Evolutionary conservation across 2,888 invertebrate genomes (phyloP), one percentile per base, ranked within the genome.

Genomic region (Sepioteuthis lessoniana): DNA sequence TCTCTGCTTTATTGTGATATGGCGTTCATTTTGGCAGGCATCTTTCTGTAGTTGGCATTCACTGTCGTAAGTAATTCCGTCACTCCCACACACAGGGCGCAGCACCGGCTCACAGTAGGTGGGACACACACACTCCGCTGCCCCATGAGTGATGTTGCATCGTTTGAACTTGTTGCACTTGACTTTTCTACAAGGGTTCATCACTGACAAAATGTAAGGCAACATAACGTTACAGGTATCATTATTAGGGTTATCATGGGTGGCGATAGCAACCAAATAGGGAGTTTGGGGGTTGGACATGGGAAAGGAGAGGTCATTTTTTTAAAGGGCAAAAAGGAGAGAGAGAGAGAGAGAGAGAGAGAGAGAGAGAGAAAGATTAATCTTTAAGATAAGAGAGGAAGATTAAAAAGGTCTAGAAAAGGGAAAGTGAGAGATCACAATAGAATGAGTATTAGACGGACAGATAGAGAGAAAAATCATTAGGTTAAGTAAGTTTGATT

Each of bases 41-140:
- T 98, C 98, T 96, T 98, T 98, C 94, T 95, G 95, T 94, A 97
- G 97, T 94, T 98, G 98, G 96, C 99, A 99, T 96, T 98, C 98
- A 96, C 98, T 98, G 93, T 98, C 98, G 95, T 97, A 98, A 0
- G 98, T 97, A n/a, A 96, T 95, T 3, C 97, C 97, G 96, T 98
- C 97, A 76, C 97, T 97, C 90, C 97, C 97, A 95, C 97, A 98
- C 98, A 98, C 98, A 94, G 98, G 98, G 96, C 98, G 95, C 94
- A 96, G 94, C 35, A 96, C 95, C 31, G 95, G 98, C 97, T 93
- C 98, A 98, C 99, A 99, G 97, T 98, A 98, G 31, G 98, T 98
- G 0, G 98, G 98, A 97, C 99, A 99, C 95, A 98, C 98, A 97
- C 99, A 99, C 94, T 98, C 98, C 1, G 99, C 98, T 94, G 98